Evolutionary conservation across 2,113 vertebrate species (phyloP).

Genomic region (Gambusia affinis): DNA sequence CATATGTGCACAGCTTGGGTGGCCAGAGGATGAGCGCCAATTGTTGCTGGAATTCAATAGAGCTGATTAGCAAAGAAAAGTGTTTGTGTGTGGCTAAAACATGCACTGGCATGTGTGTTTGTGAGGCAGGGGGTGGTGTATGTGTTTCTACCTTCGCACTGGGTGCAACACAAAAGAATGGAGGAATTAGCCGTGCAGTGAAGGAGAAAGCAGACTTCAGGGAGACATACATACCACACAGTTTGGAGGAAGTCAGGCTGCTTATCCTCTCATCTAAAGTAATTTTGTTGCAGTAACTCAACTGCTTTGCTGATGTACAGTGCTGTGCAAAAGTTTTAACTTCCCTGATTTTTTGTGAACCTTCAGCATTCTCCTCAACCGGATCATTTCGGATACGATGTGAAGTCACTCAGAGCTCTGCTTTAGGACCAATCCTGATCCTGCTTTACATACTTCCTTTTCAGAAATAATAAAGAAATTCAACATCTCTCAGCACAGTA

Average conservation of each 20-base stretch:
- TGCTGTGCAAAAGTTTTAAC: neutral
- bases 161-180: conserved; percentile 63
- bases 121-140: conserved; percentile 61
- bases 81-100: conserved; percentile 59
- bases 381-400: neutral
- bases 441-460: too few species aligned
- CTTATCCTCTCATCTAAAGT: conserved; percentile 34
- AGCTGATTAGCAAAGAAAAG: conserved; percentile 76
- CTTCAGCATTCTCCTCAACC: neutral
- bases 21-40: conserved; percentile 78
- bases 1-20: conserved; percentile 76
- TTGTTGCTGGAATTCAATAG: conserved; percentile 81
- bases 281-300: conserved; percentile 1
- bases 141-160: conserved; percentile 68
- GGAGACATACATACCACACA: conserved; percentile 52
- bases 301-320: conserved; percentile 3
- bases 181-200: conserved; percentile 63
- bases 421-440: too few species aligned
- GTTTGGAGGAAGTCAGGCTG: conserved; percentile 34
- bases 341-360: neutral
- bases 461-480: too few species aligned
- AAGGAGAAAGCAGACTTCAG: conserved; percentile 59
- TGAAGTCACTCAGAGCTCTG: too few species aligned
- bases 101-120: conserved; percentile 60
- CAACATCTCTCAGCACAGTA: too few species aligned